Evolutionary conservation across 2,888 invertebrate genomes (phyloP).

Genomic region (Drosophila kanekoi): DNA sequence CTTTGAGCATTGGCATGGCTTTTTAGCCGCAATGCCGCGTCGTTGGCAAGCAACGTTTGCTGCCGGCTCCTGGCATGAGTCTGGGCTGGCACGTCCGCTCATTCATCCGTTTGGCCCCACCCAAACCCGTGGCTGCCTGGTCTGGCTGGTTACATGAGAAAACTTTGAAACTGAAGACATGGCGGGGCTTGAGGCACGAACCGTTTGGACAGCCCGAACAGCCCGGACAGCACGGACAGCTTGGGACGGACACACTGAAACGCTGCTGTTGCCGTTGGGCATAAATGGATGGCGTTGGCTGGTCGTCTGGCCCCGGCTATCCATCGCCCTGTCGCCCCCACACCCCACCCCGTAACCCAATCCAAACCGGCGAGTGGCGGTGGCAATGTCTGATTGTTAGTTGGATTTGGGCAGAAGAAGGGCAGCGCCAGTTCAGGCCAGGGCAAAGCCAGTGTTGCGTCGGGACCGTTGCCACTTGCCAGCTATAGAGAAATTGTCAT

Average conservation of each 20-base stretch:
- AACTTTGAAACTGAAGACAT: constrained; percentile 81
- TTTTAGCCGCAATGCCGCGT: constrained; percentile 77
- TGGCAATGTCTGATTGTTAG: constrained; percentile 78
- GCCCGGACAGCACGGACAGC: constrained; percentile 41
- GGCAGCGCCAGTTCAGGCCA: constrained; percentile 30
- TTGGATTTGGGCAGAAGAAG: constrained; percentile 60
- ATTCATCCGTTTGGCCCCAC: constrained; percentile 66
- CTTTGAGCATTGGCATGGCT: constrained; percentile 73
- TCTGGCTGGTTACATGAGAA: constrained; percentile 76
- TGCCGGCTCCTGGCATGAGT: constrained; percentile 36
- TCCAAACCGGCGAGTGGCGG: constrained; percentile 63
- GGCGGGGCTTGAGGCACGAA: constrained; percentile 63
- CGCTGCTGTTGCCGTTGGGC: constrained; percentile 46
- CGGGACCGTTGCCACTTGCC: constrained; percentile 72
- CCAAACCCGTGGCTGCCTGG: constrained; percentile 14
- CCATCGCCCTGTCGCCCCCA: neutral
- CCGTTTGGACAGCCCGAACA: constrained; percentile 56
- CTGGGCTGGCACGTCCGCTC: constrained; percentile 68
- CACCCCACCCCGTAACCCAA: constrained; percentile 1
- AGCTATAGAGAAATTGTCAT: constrained; percentile 82
- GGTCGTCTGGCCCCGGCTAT: constrained; percentile 38
- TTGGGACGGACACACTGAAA: constrained; percentile 55
- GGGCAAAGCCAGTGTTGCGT: constrained; percentile 24
- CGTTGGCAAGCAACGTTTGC: constrained; percentile 58
- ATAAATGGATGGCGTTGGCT: constrained; percentile 68